Evolutionary conservation across 92 coral and sea anemone genomes (phyloP), one percentile per base, ranked within the genome.

Genomic region (Epizoanthus rinbou): DNA sequence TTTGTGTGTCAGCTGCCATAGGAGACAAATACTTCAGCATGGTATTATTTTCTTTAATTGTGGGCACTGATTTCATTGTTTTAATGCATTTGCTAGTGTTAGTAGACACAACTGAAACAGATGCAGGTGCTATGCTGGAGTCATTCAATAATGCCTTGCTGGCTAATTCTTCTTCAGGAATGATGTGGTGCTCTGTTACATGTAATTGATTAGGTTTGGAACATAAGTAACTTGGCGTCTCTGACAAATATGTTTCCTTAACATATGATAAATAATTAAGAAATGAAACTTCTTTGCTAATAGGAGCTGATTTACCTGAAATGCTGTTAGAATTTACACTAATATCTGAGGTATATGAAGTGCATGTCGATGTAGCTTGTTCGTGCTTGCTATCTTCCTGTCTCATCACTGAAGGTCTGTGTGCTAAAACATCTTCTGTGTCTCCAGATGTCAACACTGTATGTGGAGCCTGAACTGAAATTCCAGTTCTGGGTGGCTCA

Each of bases 171-270:
- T 6, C 57, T 47, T 25, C 21, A 14, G 79, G 21, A 50, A 33
- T 16, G 0, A 24, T 8, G 11, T 16, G 8, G 1, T 53, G 31
- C 39, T 19, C 41, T 21, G 31, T 28, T 28, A 28, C 31, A 28
- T 28, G 31, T 13, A 23, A 5, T 71, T 45, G 43, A 28, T 6
- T 17, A 8, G 13, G 17, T 45, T 39, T 39, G 33, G 54, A 47
- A 43, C 6, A 6, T 0, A 37, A 3, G 6, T 71, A 24, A 10
- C 28, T 2, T 71, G 57, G 60, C 47, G 23, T 0, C 8, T 22
- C 79, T 10, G 79, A 15, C 23, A 21, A 16, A 73, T 73, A 73
- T 9, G 19, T 53, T 53, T 73, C 79, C 15, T 52, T 73, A 52
- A 24, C 16, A 16, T 53, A 39, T 21, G 79, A 23, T 8, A 72